phyloP scores from a whole-genome alignment of 2,888 invertebrate species.

The Pristionchus japonicus region DNA sequence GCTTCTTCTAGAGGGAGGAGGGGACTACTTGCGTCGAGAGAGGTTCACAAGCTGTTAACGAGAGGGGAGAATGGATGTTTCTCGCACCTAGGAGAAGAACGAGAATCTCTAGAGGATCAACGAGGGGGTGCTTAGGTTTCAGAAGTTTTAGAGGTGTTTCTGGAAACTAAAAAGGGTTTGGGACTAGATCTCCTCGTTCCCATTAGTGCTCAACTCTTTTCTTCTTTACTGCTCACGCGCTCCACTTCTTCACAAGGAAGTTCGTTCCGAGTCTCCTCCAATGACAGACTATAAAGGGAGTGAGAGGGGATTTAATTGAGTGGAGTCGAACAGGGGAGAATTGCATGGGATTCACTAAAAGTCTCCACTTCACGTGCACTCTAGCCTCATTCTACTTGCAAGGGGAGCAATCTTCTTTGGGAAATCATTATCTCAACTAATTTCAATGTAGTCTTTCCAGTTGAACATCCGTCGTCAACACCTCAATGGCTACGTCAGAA shows the following conservation, averaged over 20 bases:
- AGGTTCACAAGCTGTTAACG: not conserved
- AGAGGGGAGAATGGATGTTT: not conserved
- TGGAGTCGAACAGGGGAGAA: not conserved
- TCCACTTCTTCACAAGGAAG: slow-evolving; percentile 2
- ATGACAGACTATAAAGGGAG: not conserved
- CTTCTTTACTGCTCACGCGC: slow-evolving; percentile 8
- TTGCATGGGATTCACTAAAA: too few species aligned
- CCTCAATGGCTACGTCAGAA: slow-evolving; percentile 38
- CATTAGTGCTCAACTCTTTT: not conserved
- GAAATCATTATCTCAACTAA: too few species aligned
- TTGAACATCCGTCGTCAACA: slow-evolving; percentile 35
- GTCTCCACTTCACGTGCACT: too few species aligned
- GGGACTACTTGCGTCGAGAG: not conserved
- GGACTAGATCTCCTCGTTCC: not conserved
- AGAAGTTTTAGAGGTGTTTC: not conserved
- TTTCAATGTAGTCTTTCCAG: too few species aligned
- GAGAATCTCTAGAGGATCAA: not conserved
- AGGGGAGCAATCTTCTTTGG: too few species aligned
- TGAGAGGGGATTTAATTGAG: not conserved
- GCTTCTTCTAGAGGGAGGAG: not conserved
- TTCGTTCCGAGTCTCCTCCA: not conserved
- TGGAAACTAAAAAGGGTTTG: not conserved
- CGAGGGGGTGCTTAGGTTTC: not conserved
- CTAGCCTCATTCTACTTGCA: too few species aligned
- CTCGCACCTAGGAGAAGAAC: not conserved